Evolutionary conservation across 2,888 invertebrate species (phyloP), one percentile per base, ranked within the genome.

Genomic region (Gandaritis pyraliata): DNA sequence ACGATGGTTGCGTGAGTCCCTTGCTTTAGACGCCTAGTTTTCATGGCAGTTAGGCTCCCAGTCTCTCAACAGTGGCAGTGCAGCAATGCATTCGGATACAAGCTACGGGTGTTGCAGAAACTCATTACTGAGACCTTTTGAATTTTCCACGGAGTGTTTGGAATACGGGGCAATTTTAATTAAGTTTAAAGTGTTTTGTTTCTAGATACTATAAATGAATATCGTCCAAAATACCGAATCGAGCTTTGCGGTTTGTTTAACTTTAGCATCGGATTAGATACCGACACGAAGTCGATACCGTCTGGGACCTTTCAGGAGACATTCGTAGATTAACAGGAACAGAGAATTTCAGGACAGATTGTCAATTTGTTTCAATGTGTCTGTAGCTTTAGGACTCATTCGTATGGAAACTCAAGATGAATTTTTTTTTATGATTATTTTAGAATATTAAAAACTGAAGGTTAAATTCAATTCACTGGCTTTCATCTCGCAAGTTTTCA

Each of bases 161-260:
- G 58, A 63, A 65, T 64, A 49, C 58, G 36, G 81, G 80, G 47
- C 18, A 47, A 56, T n/a, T 30, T 41, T 11, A 4, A 18, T 18
- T 10, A n/a, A n/a, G 8, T 18, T 12, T 4, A 2, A 23, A 11
- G n/a, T 18, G 45, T 23, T 23, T 4, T n/a, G 23, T 15, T 15
- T 41, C 15, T 41, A 41, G 41, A 1, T 30, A 30, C 30, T 10
- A 23, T 23, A 23, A 30, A 30, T 30, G 30, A 30, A 30, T 30
- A 30, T 71, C 66, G 70, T 62, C 62, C 55, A 49, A 64, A 74
- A 73, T 71, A 71, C 70, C 71, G 66, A 71, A 71, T 57, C 62
- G 66, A 72, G 64, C 64, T 68, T 74, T 77, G 75, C 66, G 79
- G 77, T 72, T 78, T 80, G 80, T 81, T 77, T 77, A 75, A 77